A percentile compares a stretch with the other conserved stretches of the same genome.
These are phyloP conservation scores for Clarias fuscus DNA, from an alignment of 2,797 vertebrate genomes.

Conservation along the genomic window DNA sequence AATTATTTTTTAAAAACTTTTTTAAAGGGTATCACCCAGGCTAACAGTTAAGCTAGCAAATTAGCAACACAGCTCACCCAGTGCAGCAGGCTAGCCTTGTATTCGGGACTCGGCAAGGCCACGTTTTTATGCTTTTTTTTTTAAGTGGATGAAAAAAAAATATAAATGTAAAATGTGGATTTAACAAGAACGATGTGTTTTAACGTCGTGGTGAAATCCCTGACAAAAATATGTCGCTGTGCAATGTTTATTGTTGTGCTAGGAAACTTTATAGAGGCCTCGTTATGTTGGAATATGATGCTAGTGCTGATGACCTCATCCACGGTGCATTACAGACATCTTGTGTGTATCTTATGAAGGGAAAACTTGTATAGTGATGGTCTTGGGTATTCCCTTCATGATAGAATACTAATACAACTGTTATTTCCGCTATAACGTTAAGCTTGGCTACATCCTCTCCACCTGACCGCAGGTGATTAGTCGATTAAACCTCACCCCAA, in stretches of 20 bases:
- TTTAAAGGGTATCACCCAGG: background rate
- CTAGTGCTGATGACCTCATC: background rate
- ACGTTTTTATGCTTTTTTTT: background rate
- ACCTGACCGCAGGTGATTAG: conserved; percentile 8
- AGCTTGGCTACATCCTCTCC: conserved; percentile 4
- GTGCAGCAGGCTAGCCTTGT: background rate
- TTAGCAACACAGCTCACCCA: background rate
- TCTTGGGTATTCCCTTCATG: too few species aligned
- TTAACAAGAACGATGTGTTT: background rate
- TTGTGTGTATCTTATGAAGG: background rate
- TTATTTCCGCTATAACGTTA: background rate
- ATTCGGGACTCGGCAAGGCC: background rate
- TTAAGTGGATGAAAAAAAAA: background rate
- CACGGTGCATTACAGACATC: background rate
- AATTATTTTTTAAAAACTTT: too few species aligned
- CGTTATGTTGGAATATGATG: background rate
- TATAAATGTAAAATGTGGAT: background rate
- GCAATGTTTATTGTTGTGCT: conserved; percentile 1
- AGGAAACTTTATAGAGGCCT: conserved; percentile 30
- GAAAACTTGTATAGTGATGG: background rate
- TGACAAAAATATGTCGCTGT: background rate
- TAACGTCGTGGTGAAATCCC: background rate
- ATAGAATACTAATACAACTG: too few species aligned
- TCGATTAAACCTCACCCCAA: background rate
- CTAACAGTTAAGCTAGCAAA: conserved; percentile 4